Evolutionary conservation across 2,113 vertebrate species (phyloP).

Genomic region (Psilopsiagon aymara): DNA sequence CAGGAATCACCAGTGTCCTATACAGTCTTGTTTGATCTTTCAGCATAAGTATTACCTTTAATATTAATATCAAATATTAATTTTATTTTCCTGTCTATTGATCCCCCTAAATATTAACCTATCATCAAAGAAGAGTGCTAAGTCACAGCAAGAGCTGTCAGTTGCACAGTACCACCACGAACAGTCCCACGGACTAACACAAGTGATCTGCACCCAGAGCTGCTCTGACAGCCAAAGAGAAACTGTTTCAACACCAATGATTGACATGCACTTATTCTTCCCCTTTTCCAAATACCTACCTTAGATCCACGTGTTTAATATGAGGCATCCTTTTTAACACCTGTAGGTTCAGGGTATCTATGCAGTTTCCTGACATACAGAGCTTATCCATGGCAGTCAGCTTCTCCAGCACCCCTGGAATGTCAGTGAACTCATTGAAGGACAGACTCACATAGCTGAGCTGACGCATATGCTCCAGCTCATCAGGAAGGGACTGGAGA

Average conservation of each 20-base stretch:
- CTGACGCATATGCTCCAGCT: slow-evolving; percentile 88
- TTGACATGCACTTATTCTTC: not conserved
- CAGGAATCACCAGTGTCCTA: not conserved
- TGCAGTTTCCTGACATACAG: slow-evolving; percentile 94
- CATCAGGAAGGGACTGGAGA: slow-evolving; percentile 86
- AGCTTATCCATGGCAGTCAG: slow-evolving; percentile 90
- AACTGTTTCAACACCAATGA: not conserved
- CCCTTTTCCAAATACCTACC: slow-evolving; percentile 72
- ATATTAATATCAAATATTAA: not conserved
- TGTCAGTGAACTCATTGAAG: slow-evolving; percentile 91
- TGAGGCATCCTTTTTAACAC: slow-evolving; percentile 86
- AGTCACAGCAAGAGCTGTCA: not conserved
- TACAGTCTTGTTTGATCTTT: not conserved
- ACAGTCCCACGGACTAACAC: not conserved
- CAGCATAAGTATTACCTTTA: not conserved
- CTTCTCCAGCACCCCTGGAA: slow-evolving; percentile 91
- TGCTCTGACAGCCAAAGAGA: not conserved
- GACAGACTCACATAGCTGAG: slow-evolving; percentile 92
- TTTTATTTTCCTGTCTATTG: not conserved
- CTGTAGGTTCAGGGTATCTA: slow-evolving; percentile 84
- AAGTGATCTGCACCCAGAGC: not conserved
- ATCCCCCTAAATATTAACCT: not conserved
- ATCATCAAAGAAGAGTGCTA: not conserved
- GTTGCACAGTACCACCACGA: not conserved
- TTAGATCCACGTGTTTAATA: slow-evolving; percentile 92